Evolutionary conservation across 2,113 vertebrate species (phyloP), one percentile per base, ranked within the genome.

Genomic region (Notothenia coriiceps): DNA sequence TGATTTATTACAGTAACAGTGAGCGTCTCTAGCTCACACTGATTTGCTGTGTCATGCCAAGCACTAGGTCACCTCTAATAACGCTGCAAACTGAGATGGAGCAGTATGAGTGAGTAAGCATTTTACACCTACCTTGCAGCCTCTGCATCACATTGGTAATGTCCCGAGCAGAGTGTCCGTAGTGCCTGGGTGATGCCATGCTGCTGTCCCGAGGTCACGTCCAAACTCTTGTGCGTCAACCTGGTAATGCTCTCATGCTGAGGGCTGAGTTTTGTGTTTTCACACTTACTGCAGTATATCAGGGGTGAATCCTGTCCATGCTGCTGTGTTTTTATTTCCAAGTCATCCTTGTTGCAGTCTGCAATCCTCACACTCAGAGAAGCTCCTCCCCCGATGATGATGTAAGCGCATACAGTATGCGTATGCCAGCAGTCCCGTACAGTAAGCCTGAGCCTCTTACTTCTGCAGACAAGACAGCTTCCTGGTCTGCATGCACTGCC

Each of bases 121-220:
- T 66, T 91, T 86, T 79, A 70, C 69, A 79, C 96, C 91, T 95
- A 99, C 98, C 98, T 95, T 99, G 98, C 86, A 99, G 96, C 81
- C 94, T 96, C 82, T 99, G 98, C 98, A 99, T 98, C 90, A 99
- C 97, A 10, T 96, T 96, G 87, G 96, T 89, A 33, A 99, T 99
- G 88, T 99, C 97, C 87, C 94, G 94, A 66, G 94, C 75, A 47
- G 96, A 89, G 86, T 95, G 92, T 14, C 95, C 72, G 4, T 88
- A 91, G 10, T 91, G 89, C 35, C 94, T 93, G 75, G 97, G 95
- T 29, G 96, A 94, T 29, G 98, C 97, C 98, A 99, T 99, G 91
- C 64, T 72, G 43, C 76, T 71, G 83, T 43, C 61, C 89, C 54
- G 35, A 77, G 79, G 88, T 85, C 82, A 80, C 77, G 68, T 55